Evolutionary conservation across 2,797 vertebrate species (phyloP), one percentile per base, ranked within the genome.

Genomic region (Myripristis murdjan): DNA sequence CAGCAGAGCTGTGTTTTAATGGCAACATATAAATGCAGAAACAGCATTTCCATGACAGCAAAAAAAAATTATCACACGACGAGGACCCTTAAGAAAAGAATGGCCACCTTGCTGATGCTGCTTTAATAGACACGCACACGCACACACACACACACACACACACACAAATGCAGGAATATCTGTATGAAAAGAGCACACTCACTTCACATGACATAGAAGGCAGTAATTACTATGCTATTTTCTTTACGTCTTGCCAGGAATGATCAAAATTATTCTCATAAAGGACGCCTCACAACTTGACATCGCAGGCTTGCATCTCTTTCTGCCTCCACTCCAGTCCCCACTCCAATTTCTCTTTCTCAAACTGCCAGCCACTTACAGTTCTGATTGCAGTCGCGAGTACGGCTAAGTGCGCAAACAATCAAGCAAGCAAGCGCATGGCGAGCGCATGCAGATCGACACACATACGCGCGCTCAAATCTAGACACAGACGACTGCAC

Each of bases 331-430:
- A 56, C 58, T 51, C 23, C 41, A 54, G 31, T 39, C 63, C 18
- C 49, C 64, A 75, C 83, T 83, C 85, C 58, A 87, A 70, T 78
- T 71, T 64, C 48, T 69, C 52, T 70, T 81, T 81, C 76, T 66
- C 11, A 88, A 84, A 81, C 75, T 71, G 77, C 77, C 48, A 64
- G 48, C 74, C 85, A 87, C 84, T 92, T 87, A 85, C 28, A 52
- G 71, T 31, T 12, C 59, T 84, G 87, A 87, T 87, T 90, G 84
- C 75, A 64, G 73, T 64, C 71, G 60, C 64, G 61, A 79, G 69
- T 61, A 28, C 70, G 56, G 69, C 58, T 77, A 85, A 85, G 86
- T 87, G 37, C 14, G 77, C 77, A 72, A 52, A 66, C 46, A 64
- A 56, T 48, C 22, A 7, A 44, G 49, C 48, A 43, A 41, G 57